Percentiles rank a stretch among this genome's conserved stretches.
Evolutionary conservation across 2,113 vertebrate genomes (phyloP).

Genomic region (Percina caprodes): DNA sequence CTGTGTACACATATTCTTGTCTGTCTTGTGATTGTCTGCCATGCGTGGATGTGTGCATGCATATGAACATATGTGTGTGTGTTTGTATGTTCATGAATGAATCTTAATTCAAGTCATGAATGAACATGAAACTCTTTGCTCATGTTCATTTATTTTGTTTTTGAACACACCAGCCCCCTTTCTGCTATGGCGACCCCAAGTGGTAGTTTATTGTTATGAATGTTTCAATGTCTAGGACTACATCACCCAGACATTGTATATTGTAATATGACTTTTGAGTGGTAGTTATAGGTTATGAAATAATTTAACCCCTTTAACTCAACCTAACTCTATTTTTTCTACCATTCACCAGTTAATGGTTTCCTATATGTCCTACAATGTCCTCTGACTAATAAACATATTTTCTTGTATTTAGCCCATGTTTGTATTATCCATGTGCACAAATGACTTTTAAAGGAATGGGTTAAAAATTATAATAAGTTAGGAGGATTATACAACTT

Average conservation of each 20-base stretch:
- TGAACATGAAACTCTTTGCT: background rate
- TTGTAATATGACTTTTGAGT: background rate
- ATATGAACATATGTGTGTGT: background rate
- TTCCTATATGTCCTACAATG: conserved; percentile 10
- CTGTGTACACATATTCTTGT: no score
- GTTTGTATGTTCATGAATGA: background rate
- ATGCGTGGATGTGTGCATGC: no score
- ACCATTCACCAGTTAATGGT: background rate
- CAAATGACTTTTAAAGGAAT: background rate
- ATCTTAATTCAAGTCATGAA: no score
- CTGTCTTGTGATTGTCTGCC: no score
- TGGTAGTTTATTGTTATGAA: conserved; percentile 21
- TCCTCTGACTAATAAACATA: background rate
- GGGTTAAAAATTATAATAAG: background rate
- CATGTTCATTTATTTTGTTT: background rate
- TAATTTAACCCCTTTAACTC: background rate
- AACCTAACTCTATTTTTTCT: background rate
- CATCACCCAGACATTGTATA: background rate
- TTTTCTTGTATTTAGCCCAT: background rate
- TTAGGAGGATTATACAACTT: background rate
- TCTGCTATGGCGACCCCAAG: conserved; percentile 56
- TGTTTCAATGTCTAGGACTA: background rate
- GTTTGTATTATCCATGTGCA: background rate
- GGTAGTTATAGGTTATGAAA: background rate
- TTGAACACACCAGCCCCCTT: background rate